Conservation (phyloP, 2,113 vertebrate genomes). For the Gavia stellata region DNA sequence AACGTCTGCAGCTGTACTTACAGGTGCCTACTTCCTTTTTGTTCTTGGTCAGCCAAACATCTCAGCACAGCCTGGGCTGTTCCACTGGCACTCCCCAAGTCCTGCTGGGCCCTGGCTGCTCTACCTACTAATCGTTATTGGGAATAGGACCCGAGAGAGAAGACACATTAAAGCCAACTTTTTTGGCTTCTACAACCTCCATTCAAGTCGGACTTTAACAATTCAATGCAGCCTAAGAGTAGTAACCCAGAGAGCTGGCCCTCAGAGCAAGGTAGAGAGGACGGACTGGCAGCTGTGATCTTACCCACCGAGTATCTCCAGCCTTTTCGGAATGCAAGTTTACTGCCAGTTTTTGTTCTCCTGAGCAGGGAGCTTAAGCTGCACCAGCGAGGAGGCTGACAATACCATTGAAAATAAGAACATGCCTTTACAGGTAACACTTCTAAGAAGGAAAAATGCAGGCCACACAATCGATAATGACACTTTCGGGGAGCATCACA, state of each 20-base stretch:
- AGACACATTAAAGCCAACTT: background rate
- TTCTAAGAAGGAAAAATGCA: background rate
- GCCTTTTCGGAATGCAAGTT: background rate
- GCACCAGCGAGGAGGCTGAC: background rate
- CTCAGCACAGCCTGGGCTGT: background rate
- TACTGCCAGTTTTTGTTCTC: background rate
- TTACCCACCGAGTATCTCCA: background rate
- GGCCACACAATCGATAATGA: background rate
- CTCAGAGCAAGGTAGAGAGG: background rate
- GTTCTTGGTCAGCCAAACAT: background rate
- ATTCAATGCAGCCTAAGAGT: background rate
- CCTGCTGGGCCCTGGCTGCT: background rate
- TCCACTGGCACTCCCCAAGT: background rate
- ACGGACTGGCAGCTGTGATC: background rate
- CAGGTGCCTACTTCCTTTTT: background rate
- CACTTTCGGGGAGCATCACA: background rate
- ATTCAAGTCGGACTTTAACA: background rate
- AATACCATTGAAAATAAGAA: background rate
- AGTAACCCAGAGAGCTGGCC: background rate
- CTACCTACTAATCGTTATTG: background rate
- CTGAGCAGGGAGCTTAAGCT: background rate
- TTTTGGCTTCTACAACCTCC: background rate
- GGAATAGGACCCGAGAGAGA: background rate
- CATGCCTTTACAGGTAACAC: background rate
- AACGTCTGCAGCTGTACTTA: background rate